These are phyloP conservation scores for Noturus placidus DNA, from an alignment of 2,113 vertebrate genomes.

Conservation along the genomic window DNA sequence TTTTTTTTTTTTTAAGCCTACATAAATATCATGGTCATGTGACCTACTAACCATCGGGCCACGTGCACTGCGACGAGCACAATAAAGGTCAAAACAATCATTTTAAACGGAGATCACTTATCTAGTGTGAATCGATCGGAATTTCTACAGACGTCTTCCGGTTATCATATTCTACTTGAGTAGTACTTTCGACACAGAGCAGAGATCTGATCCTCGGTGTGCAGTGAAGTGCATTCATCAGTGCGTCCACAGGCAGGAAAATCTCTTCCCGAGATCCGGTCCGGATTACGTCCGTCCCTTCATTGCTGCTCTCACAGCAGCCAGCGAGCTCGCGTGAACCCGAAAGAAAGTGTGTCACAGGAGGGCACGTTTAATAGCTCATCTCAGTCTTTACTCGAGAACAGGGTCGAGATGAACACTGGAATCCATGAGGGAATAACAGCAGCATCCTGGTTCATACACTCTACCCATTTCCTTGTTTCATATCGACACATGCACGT, in stretches of 20 bases:
- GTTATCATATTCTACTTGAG: neutral
- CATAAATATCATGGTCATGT: neutral
- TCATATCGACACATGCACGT: neutral
- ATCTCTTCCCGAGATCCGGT: neutral
- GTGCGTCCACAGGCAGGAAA: neutral
- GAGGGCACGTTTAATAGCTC: constrained; percentile 25
- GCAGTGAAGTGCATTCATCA: neutral
- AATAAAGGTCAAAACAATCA: neutral
- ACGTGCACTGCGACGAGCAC: neutral
- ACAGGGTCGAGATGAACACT: neutral
- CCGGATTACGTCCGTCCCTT: constrained; percentile 3
- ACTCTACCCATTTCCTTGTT: neutral
- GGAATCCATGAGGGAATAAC: neutral
- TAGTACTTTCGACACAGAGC: neutral
- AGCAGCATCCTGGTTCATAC: neutral
- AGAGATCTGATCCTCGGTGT: neutral
- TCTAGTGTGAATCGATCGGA: neutral
- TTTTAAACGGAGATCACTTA: neutral
- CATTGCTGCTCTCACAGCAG: neutral
- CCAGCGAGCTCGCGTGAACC: neutral
- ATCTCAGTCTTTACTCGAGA: neutral
- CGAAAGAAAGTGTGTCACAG: neutral
- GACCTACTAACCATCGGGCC: neutral
- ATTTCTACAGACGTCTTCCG: neutral
- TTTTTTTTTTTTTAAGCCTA: neutral